Evolutionary conservation across 1,140 invertebrate species (phyloP), one percentile per base, ranked within the genome.

Genomic region (Temnothorax longispinosus): DNA sequence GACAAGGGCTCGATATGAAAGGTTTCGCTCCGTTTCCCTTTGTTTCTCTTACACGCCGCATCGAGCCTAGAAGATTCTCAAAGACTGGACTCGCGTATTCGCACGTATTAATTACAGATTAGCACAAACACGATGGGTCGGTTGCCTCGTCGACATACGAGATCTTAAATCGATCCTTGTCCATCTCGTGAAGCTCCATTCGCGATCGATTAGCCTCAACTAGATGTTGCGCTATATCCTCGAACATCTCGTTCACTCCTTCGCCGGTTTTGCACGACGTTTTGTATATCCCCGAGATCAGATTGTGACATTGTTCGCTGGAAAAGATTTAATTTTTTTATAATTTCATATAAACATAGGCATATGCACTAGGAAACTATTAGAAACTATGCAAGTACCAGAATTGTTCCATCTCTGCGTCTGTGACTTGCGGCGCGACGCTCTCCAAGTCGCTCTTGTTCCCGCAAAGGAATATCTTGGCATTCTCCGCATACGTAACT

Each of bases 381-480:
- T 5, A n/a, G 64, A 38, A 75, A 71, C 54, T 15, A 54, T 69
- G 3, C 11, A 4, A 69, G 11, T 96, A 98, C 97, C 98, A 98
- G 95, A 99, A 99, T 78, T 96, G 97, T 94, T 99, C 98, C 94
- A 99, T 98, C 93, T 99, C 98, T 71, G 97, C 96, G 95, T 99
- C 98, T 32, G 97, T 97, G 1, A 99, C 98, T 96, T 97, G 97
- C 72, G 97, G 97, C 67, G 96, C 96, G 18, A 96, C 94, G 21
- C 96, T 96, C 89, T 97, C 97, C 44, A 98, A 94, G 94, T 99
- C 98, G 85, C 96, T 97, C 95, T 99, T 99, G 93, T 99, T 99
- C 52, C 98, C 98, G 95, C 98, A 98, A 21, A 99, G 96, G 95
- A 98, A 99, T 94, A 99, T 98, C 95, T 98, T 98, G 1, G 98